A percentile compares a stretch with the other conserved stretches of the same genome.
phyloP scores from a whole-genome alignment of 2,797 vertebrate genomes.

The Serranus cabrilla region DNA sequence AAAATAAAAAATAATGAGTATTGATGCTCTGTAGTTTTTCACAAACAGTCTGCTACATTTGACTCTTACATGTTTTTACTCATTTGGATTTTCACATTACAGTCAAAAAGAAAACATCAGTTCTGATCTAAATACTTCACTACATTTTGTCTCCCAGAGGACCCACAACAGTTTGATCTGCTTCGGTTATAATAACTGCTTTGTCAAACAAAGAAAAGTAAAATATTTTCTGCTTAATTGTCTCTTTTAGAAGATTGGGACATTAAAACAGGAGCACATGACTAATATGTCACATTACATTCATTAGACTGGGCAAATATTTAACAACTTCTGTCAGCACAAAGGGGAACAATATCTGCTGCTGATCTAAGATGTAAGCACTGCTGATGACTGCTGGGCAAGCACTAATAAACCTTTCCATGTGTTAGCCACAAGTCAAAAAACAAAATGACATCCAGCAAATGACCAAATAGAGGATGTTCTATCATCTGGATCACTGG shows the following conservation, averaged over 20 bases:
- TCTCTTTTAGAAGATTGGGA: neutral
- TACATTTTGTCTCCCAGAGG: neutral
- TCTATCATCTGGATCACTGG: neutral
- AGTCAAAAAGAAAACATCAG: neutral
- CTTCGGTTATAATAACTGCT: neutral
- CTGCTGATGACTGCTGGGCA: neutral
- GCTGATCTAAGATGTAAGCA: neutral
- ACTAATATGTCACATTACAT: neutral
- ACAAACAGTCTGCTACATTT: slow-evolving; percentile 28
- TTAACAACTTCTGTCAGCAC: neutral
- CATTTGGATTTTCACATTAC: slow-evolving; percentile 5
- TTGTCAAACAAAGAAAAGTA: neutral
- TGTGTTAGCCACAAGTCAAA: neutral
- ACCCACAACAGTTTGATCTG: neutral
- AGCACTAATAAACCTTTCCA: neutral
- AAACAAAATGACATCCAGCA: neutral
- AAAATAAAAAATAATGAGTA: slow-evolving; percentile 77
- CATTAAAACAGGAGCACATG: neutral
- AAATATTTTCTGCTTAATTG: neutral
- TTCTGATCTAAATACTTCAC: neutral
- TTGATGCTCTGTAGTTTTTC: slow-evolving; percentile 68
- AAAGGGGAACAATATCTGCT: neutral
- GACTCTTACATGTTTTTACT: neutral
- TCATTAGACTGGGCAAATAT: neutral
- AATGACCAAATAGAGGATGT: neutral